phyloP scores from a whole-genome alignment of 2,888 invertebrate genomes.

The Serripes groenlandicus region DNA sequence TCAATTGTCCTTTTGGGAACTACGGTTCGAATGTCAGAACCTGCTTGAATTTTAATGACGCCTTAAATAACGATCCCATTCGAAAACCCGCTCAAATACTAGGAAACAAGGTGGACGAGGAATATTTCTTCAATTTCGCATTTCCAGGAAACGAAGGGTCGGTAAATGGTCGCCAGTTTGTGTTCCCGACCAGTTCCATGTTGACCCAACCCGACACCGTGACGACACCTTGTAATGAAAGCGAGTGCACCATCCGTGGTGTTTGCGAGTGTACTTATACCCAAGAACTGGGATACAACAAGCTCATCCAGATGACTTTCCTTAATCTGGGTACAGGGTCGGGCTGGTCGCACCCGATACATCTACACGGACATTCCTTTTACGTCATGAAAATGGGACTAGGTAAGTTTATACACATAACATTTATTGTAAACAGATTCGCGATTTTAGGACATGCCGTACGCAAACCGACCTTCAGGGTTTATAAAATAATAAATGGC shows the following conservation, averaged over 20 bases:
- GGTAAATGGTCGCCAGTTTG: constrained; percentile 66
- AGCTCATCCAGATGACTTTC: constrained; percentile 25
- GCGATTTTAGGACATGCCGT: no score
- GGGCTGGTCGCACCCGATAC: constrained; percentile 75
- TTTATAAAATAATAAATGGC: no score
- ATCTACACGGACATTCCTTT: constrained; percentile 78
- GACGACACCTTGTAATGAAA: constrained; percentile 22
- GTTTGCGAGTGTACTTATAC: constrained; percentile 72
- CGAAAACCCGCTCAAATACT: constrained; percentile 15
- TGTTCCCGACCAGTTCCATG: constrained; percentile 47
- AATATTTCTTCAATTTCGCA: constrained; percentile 71
- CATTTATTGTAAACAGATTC: no score
- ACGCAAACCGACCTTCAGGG: no score
- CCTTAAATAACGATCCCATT: constrained; percentile 39
- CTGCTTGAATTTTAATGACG: constrained; percentile 57
- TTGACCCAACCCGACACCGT: constrained; percentile 52
- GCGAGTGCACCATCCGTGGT: constrained; percentile 29
- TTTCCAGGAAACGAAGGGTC: constrained; percentile 73
- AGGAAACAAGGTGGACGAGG: constrained; percentile 30
- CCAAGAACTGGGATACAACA: constrained; percentile 33
- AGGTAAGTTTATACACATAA: no score
- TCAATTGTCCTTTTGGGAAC: constrained; percentile 70
- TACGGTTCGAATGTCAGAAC: not conserved
- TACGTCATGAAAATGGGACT: constrained; percentile 70
- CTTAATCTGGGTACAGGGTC: constrained; percentile 63